phyloP scores from a whole-genome alignment of 2,113 vertebrate species.

The Bolborhynchus lineola region DNA sequence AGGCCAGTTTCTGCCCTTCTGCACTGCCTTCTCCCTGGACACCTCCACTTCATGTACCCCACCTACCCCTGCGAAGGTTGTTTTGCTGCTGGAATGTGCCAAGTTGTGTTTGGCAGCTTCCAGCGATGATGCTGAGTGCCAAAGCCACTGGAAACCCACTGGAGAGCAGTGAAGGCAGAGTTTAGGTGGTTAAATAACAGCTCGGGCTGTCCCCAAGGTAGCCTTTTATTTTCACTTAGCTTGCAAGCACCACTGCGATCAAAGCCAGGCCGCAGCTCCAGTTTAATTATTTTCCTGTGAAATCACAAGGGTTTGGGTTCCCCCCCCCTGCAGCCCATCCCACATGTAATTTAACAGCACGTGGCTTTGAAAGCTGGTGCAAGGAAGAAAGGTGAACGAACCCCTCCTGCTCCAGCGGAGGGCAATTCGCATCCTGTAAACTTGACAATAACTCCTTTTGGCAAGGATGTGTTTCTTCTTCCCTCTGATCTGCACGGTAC shows the following conservation, averaged over 20 bases:
- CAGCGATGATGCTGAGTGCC: accelerated
- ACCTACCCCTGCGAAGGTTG: not conserved
- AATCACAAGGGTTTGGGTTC: not conserved
- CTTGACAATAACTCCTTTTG: not conserved
- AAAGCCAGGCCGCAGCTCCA: not conserved
- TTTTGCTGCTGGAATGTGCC: not conserved
- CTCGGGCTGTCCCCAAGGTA: not conserved
- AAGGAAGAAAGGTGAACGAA: not conserved
- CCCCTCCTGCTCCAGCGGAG: not conserved
- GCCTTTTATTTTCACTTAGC: slow-evolving; percentile 27
- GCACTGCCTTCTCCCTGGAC: not conserved
- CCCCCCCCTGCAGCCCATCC: not conserved
- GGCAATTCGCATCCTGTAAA: not conserved
- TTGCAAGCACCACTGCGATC: slow-evolving; percentile 13
- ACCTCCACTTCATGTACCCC: not conserved
- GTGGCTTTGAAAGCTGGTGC: not conserved
- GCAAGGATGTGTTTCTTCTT: accelerated
- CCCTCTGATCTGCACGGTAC: not conserved
- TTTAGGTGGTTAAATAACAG: not conserved
- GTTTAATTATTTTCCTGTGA: not conserved
- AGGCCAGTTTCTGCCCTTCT: not conserved
- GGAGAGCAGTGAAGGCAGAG: not conserved
- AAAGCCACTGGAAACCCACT: not conserved
- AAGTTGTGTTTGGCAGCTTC: slow-evolving; percentile 12
- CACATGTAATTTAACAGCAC: not conserved